These are phyloP conservation scores for Falcaria lacertinaria DNA, from an alignment of 2,888 invertebrate genomes.

Conservation along the genomic window DNA sequence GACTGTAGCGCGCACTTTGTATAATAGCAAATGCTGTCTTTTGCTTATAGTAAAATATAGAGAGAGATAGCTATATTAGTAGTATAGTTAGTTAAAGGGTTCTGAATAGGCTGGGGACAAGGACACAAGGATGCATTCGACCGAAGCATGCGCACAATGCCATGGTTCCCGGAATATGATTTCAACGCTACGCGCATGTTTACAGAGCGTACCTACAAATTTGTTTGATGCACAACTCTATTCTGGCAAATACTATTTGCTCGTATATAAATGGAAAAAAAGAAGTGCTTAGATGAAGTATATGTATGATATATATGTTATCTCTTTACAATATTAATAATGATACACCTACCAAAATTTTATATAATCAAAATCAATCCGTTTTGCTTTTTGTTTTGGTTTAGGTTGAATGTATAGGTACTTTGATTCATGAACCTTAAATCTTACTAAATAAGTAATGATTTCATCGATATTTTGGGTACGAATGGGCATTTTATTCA, in stretches of 20 bases:
- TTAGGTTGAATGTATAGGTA: too few relatives aligned
- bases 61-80: background rate
- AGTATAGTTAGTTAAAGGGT: conserved; percentile 3
- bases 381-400: background rate
- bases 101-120: conserved; percentile 14
- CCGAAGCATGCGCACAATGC: conserved; percentile 36
- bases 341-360: too few relatives aligned
- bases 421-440: background rate
- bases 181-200: conserved; percentile 29
- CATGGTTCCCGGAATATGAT: conserved; percentile 52
- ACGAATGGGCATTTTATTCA: conserved; percentile 18
- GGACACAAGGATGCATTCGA: conserved; percentile 26
- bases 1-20: background rate
- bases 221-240: conserved; percentile 3
- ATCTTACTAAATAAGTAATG: conserved; percentile 3
- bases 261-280: too few relatives aligned
- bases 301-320: too few relatives aligned
- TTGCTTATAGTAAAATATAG: background rate
- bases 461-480: conserved; percentile 4
- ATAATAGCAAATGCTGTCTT: background rate
- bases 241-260: background rate
- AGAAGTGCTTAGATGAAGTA: too few relatives aligned
- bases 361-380: too few relatives aligned
- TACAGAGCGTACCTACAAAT: conserved; percentile 17
- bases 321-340: too few relatives aligned